Conservation (phyloP, 2,797 vertebrate genomes). For the Moxostoma hubbsi region DNA sequence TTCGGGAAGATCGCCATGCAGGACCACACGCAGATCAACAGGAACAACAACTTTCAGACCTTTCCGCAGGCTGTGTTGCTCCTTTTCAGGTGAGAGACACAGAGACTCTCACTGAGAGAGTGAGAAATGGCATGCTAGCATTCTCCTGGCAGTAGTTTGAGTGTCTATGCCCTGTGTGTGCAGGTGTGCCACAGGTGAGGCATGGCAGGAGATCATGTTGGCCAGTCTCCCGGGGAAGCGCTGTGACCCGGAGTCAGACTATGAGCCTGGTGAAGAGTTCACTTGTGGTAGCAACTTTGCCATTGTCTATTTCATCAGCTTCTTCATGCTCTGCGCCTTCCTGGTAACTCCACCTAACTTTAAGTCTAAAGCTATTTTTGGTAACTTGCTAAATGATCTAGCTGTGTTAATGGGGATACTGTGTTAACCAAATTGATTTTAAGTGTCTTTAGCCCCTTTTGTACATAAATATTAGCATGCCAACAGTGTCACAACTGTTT, state of each 20-base stretch:
- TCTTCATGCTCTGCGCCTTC: slow-evolving; percentile 98
- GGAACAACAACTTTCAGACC: slow-evolving; percentile 96
- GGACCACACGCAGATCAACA: slow-evolving; percentile 88
- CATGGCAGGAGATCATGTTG: slow-evolving; percentile 98
- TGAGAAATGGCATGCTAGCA: neutral
- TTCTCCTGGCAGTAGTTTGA: neutral
- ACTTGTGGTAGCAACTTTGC: slow-evolving; percentile 92
- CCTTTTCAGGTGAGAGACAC: slow-evolving; percentile 83
- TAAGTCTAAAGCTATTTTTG: no score
- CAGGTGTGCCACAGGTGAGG: slow-evolving; percentile 93
- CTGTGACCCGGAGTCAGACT: slow-evolving; percentile 90
- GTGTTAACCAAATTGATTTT: neutral
- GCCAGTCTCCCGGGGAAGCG: slow-evolving; percentile 90
- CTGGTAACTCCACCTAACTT: slow-evolving; percentile 75
- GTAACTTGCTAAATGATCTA: neutral
- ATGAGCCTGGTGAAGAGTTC: slow-evolving; percentile 88
- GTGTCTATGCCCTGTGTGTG: slow-evolving; percentile 9
- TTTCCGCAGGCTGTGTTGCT: slow-evolving; percentile 91
- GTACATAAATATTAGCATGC: neutral
- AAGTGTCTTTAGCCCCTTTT: neutral
- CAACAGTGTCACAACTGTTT: no score
- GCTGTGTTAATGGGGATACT: no score
- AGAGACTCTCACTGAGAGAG: neutral
- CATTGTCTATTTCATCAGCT: slow-evolving; percentile 96
- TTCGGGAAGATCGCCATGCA: slow-evolving; percentile 93